A percentile compares a stretch with the other conserved stretches of the same genome.
Evolutionary conservation across 2,113 vertebrate species (phyloP).

Genomic region (Petromus typicus): DNA sequence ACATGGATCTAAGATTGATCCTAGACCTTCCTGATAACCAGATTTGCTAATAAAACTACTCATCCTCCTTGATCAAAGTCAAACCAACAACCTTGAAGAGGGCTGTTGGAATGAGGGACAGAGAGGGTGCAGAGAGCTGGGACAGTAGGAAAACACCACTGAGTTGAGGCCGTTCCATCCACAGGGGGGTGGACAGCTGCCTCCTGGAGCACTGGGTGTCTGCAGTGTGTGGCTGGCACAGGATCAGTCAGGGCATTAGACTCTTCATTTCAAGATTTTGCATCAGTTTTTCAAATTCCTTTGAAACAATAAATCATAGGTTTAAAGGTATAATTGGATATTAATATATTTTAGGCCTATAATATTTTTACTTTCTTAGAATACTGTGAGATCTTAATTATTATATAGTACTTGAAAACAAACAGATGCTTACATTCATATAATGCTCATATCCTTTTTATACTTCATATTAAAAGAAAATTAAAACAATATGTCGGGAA

Average conservation of each 20-base stretch:
- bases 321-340: background rate
- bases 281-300: background rate
- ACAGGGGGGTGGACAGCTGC: background rate
- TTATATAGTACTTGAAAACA: background rate
- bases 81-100: no score
- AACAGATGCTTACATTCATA: background rate
- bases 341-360: background rate
- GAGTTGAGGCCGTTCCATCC: background rate
- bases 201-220: background rate
- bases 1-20: background rate
- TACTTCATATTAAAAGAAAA: slow-evolving; percentile 29
- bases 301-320: background rate
- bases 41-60: background rate
- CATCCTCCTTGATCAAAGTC: no score
- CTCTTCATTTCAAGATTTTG: background rate
- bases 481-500: slow-evolving; percentile 14
- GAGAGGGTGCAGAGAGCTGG: background rate
- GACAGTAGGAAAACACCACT: background rate
- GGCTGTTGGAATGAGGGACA: no score
- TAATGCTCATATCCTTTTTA: background rate
- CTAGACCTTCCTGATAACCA: background rate
- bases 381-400: background rate
- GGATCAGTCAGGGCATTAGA: background rate
- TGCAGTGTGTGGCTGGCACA: rapidly evolving
- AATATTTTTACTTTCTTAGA: slow-evolving; percentile 23